A percentile compares a stretch with the other conserved stretches of the same genome.
Evolutionary conservation across 2,113 vertebrate species (phyloP).

Genomic region (Chaetura pelagica): DNA sequence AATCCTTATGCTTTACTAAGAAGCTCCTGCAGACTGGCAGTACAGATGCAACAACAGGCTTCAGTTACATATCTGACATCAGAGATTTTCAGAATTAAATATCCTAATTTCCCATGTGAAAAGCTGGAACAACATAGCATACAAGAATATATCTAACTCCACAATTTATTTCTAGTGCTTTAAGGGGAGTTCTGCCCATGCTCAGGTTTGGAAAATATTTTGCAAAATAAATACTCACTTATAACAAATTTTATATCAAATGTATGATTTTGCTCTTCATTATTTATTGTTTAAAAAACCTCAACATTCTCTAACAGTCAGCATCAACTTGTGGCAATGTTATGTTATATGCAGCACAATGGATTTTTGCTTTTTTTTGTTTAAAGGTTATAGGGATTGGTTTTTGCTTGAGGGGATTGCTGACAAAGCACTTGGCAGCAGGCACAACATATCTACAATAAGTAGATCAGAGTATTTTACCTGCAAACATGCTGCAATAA

Average conservation of each 20-base stretch:
- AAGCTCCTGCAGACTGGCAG: conserved; percentile 19
- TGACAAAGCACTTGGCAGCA: conserved; percentile 72
- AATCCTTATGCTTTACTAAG: not conserved
- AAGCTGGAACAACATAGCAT: not conserved
- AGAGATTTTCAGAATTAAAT: conserved; percentile 44
- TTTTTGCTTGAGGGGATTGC: conserved; percentile 30
- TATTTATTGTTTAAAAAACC: conserved; percentile 53
- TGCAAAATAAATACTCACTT: not conserved
- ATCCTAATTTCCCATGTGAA: not conserved
- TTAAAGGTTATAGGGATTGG: not conserved
- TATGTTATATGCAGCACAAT: conserved; percentile 43
- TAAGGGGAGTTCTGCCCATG: conserved; percentile 1
- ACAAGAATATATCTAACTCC: not conserved
- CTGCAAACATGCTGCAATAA: conserved; percentile 75
- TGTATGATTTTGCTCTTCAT: conserved; percentile 24
- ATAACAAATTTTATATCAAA: not conserved
- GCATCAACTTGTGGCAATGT: conserved; percentile 68
- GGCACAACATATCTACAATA: conserved; percentile 45
- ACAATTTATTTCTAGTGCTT: not conserved
- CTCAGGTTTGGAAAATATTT: not conserved
- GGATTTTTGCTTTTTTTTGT: conserved; percentile 44
- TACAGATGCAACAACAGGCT: conserved; percentile 13
- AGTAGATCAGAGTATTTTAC: conserved; percentile 68
- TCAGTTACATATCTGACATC: not conserved
- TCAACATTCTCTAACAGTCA: conserved; percentile 45